Conservation (phyloP, 1,140 invertebrate genomes). For the Sycobia sp. region DNA sequence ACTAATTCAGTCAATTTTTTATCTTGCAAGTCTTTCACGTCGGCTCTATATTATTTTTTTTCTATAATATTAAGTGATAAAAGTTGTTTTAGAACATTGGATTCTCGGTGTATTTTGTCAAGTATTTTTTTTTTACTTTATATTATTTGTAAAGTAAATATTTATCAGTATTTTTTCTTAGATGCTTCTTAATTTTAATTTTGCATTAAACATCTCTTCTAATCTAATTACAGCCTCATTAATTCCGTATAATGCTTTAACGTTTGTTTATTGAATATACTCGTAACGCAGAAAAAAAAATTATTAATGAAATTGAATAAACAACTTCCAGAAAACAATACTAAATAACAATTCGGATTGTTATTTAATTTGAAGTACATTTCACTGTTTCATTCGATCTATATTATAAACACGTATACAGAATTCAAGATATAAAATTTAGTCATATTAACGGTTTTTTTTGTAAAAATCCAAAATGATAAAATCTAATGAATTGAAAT, state of each 20-base stretch:
- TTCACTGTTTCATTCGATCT: too few species aligned
- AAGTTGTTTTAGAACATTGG: slow-evolving; percentile 11
- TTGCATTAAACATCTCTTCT: neutral
- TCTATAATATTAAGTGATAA: slow-evolving; percentile 14
- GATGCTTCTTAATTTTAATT: slow-evolving; percentile 10
- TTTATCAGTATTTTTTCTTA: neutral
- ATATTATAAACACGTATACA: too few species aligned
- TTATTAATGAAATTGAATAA: too few species aligned
- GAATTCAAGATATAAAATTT: too few species aligned
- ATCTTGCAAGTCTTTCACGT: slow-evolving; percentile 12
- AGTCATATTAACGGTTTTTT: too few species aligned
- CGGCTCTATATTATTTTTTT: slow-evolving; percentile 16
- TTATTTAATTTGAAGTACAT: too few species aligned
- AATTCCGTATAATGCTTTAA: neutral
- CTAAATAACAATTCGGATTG: too few species aligned
- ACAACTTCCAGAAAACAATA: too few species aligned
- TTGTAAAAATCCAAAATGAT: too few species aligned
- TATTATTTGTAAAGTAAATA: slow-evolving; percentile 21
- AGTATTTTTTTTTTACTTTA: slow-evolving; percentile 20
- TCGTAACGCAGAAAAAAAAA: too few species aligned
- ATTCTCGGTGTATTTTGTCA: slow-evolving; percentile 14
- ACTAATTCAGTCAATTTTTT: neutral
- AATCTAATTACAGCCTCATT: neutral
- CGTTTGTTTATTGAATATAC: too few species aligned
- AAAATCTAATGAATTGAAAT: too few species aligned